Evolutionary conservation across 2,797 vertebrate species (phyloP).

Genomic region (Periparus ater): DNA sequence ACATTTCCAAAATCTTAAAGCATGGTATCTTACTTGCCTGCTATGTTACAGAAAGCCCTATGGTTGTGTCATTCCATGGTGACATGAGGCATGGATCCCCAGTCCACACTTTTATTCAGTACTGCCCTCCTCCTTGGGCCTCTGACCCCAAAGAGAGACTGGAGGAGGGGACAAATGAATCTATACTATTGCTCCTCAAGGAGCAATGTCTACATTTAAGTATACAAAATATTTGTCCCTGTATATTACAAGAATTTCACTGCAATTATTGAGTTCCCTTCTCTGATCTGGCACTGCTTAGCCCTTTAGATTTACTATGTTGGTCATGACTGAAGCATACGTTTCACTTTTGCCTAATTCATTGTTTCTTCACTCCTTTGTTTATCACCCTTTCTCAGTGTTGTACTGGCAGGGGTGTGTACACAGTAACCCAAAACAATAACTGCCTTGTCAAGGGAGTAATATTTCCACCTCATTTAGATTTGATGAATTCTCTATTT

Average conservation of each 20-base stretch:
- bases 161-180: not conserved
- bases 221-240: not conserved
- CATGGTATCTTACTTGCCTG: not conserved
- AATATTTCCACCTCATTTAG: not conserved
- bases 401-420: not conserved
- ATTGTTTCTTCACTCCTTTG: not conserved
- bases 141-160: not conserved
- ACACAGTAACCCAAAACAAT: not conserved
- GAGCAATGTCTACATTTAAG: not conserved
- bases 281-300: not conserved
- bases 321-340: not conserved
- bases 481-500: not conserved
- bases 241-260: not conserved
- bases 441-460: not conserved
- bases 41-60: not conserved
- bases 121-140: not conserved
- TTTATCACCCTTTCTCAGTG: not conserved
- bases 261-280: not conserved
- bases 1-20: not conserved
- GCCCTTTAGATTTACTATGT: not conserved
- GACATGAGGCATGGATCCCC: not conserved
- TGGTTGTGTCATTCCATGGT: too few relatives aligned
- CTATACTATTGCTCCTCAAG: not conserved
- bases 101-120: not conserved
- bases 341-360: not conserved